phyloP scores from a whole-genome alignment of 2,888 invertebrate species.

The Alviniconcha strummeri region DNA sequence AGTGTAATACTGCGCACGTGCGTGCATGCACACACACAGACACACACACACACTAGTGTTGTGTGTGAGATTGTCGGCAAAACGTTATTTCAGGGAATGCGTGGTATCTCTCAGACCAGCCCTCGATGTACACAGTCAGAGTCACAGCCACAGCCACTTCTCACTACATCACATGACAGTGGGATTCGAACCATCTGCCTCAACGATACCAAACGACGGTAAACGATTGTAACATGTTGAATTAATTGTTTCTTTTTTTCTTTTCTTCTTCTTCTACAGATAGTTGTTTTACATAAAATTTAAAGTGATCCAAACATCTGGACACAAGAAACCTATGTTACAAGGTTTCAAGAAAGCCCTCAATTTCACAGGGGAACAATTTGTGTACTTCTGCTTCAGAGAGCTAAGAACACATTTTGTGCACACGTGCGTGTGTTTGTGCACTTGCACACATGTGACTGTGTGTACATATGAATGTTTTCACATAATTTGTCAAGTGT shows the following conservation, averaged over 20 bases:
- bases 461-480: neutral
- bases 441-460: neutral
- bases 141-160: conserved; percentile 37
- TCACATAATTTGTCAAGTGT: neutral
- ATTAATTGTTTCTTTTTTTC: neutral
- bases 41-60: too few species aligned
- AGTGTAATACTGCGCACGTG: too few species aligned
- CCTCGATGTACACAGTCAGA: conserved; percentile 22
- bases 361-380: neutral
- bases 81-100: neutral
- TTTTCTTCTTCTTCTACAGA: neutral
- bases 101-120: neutral
- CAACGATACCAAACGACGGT: conserved; percentile 65
- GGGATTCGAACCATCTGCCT: conserved; percentile 63
- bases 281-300: neutral
- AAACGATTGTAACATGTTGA: neutral
- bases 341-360: too few species aligned
- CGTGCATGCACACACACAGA: too few species aligned
- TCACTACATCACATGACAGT: conserved; percentile 46
- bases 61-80: too few species aligned
- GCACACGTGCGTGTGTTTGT: too few species aligned
- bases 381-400: neutral
- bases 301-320: neutral
- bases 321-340: neutral
- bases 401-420: too few species aligned